A percentile compares a stretch with the other conserved stretches of the same genome.
Conservation (phyloP, 2,113 vertebrate genomes). For the Amphiprion percula region DNA sequence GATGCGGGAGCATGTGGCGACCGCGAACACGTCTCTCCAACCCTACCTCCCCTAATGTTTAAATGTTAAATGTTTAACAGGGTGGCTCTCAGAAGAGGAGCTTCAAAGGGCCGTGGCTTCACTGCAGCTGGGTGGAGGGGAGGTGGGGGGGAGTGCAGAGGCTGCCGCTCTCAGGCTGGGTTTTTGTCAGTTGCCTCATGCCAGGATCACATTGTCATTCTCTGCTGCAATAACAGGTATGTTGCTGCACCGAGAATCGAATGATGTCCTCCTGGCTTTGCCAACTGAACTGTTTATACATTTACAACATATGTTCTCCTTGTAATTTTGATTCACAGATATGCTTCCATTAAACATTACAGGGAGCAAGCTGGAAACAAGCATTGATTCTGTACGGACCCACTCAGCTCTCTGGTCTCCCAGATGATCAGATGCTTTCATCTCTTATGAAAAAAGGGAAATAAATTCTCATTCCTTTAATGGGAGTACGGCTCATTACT, state of each 20-base stretch:
- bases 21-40: slow-evolving; percentile 36
- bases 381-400: slow-evolving; percentile 29
- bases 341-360: slow-evolving; percentile 54
- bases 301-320: not conserved
- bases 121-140: slow-evolving; percentile 21
- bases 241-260: not conserved
- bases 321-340: slow-evolving; percentile 21
- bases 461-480: slow-evolving; percentile 38
- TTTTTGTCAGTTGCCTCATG: slow-evolving; percentile 50
- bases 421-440: slow-evolving; percentile 54
- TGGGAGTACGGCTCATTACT: slow-evolving; percentile 40
- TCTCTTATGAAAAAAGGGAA: slow-evolving; percentile 31
- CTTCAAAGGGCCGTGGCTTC: slow-evolving; percentile 64
- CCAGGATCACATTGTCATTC: slow-evolving; percentile 20
- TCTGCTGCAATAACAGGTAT: slow-evolving; percentile 26
- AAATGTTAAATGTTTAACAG: slow-evolving; percentile 78
- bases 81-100: slow-evolving; percentile 66
- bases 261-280: not conserved
- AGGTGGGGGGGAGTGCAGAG: not conserved
- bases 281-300: not conserved
- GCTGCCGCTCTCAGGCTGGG: slow-evolving; percentile 14
- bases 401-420: slow-evolving; percentile 19
- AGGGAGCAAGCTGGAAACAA: slow-evolving; percentile 40
- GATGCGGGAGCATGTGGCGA: slow-evolving; percentile 50
- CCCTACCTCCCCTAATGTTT: slow-evolving; percentile 30